Conservation (phyloP, 2,888 invertebrate genomes). For the Chorisops tibialis region DNA sequence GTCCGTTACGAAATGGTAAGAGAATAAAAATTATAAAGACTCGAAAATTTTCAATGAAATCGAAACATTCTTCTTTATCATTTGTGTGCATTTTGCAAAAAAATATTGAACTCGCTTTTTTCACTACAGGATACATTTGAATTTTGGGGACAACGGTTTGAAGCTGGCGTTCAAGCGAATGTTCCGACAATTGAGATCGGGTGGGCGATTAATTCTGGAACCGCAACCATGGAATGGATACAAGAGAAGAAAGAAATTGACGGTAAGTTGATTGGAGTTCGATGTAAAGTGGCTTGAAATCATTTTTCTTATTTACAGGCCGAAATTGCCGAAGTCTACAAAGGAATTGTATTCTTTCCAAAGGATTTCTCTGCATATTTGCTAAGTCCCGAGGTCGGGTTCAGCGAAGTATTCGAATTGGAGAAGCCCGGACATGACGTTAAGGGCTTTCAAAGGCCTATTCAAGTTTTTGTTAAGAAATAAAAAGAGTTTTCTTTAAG, state of each 20-base stretch:
- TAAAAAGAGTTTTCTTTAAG: background rate
- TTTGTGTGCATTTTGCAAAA: too few species aligned
- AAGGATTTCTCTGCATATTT: constrained; percentile 68
- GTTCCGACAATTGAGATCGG: constrained; percentile 70
- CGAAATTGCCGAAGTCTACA: constrained; percentile 54
- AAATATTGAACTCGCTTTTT: too few species aligned
- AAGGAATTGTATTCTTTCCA: constrained; percentile 62
- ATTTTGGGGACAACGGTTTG: constrained; percentile 81
- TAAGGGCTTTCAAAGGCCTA: constrained; percentile 63
- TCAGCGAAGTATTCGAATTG: constrained; percentile 59
- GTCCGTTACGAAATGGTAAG: constrained; percentile 88
- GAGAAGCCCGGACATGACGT: constrained; percentile 62
- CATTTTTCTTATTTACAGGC: constrained; percentile 35
- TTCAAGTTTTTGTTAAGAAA: constrained; percentile 51
- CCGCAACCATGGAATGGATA: constrained; percentile 82
- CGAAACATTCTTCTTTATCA: too few species aligned
- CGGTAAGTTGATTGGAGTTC: constrained; percentile 52
- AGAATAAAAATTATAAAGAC: too few species aligned
- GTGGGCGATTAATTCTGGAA: constrained; percentile 77
- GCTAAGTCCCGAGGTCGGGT: constrained; percentile 64
- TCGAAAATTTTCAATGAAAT: too few species aligned
- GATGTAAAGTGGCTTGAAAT: background rate
- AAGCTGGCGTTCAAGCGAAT: constrained; percentile 77
- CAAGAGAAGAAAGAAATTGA: constrained; percentile 65
- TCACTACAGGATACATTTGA: constrained; percentile 85